Evolutionary conservation across 1,140 invertebrate genomes (phyloP), one percentile per base, ranked within the genome.

Genomic region (Globodera ellingtonae): DNA sequence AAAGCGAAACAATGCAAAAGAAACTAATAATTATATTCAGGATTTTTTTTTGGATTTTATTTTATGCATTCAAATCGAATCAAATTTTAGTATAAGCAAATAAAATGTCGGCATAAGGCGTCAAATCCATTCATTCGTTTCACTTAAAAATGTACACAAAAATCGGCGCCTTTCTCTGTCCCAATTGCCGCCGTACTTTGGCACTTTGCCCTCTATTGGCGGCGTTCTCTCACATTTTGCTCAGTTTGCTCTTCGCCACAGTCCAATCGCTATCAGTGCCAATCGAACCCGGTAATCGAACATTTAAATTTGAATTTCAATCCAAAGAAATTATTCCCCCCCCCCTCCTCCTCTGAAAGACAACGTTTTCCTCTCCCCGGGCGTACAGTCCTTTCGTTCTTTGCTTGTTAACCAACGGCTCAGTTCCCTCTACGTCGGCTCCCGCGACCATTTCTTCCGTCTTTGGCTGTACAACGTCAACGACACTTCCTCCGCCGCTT

Each of bases 401-500:
- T 62, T 62, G 15, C 13, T 62, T 10, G 56, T 62, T 10, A 62
- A 62, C 56, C 56, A 62, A 62, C 10, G 56, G 56, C 56, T 62
- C 1, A 84, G 81, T 69, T 81, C 88, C 59, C 83, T 89, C 15
- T 89, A 89, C 75, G 87, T 89, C 48, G 88, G 88, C 13, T 85
- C 86, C 18, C 66, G 80, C 44, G 84, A 82, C 13, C 79, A 84
- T 62, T 70, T 89, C 18, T 89, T 88, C 75, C 81, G 84, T 24
- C 78, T 89, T 15, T 89, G 87, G 87, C 79, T 89, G 44, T 89
- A 84, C 76, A 89, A 89, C 73, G 80, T 89, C 70, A 89, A 89
- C 75, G 88, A 89, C 75, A 89, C 87, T 44, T 80, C 81, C 10
- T 79, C 81, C 46, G 79, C 84, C 65, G 86, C 82, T 84, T 78